Percentiles rank a stretch among this genome's conserved stretches.
These are phyloP conservation scores for Streptopelia turtur DNA, from an alignment of 2,797 vertebrate species.

Conservation along the genomic window DNA sequence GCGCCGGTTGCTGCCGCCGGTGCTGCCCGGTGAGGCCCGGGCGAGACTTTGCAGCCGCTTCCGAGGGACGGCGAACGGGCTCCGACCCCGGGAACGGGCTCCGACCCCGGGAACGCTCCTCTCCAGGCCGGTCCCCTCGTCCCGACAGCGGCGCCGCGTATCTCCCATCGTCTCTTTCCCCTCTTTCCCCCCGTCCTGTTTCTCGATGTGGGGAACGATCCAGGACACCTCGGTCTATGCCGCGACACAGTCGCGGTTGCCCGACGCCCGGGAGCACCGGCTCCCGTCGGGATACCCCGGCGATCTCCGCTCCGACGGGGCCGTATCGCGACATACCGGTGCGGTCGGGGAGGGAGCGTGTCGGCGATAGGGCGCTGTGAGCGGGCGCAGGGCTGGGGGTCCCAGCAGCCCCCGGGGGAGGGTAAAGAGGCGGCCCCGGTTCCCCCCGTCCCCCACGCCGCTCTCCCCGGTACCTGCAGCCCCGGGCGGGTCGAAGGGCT, in stretches of 20 bases:
- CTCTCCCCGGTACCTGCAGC: slow-evolving; percentile 38
- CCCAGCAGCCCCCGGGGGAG: not conserved
- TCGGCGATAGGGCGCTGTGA: not conserved
- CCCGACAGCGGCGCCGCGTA: not conserved
- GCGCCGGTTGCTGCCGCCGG: not conserved
- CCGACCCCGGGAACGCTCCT: not conserved
- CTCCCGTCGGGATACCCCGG: not conserved
- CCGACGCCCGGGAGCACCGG: not conserved
- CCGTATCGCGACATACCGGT: not conserved
- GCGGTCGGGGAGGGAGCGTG: too few relatives aligned
- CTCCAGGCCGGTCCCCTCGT: not conserved
- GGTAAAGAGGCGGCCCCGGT: not conserved
- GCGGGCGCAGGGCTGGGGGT: not conserved
- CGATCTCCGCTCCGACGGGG: not conserved
- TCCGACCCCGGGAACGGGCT: not conserved
- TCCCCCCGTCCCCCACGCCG: not conserved
- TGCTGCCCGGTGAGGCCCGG: not conserved
- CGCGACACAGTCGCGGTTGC: not conserved
- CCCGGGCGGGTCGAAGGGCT: not conserved
- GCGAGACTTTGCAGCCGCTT: not conserved
- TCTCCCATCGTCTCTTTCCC: not conserved
- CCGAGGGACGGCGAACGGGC: not conserved
- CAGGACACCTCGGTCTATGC: not conserved
- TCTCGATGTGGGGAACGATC: not conserved
- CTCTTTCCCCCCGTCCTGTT: not conserved